phyloP scores from a whole-genome alignment of 2,797 vertebrate genomes.

The Amniataba percoides region DNA sequence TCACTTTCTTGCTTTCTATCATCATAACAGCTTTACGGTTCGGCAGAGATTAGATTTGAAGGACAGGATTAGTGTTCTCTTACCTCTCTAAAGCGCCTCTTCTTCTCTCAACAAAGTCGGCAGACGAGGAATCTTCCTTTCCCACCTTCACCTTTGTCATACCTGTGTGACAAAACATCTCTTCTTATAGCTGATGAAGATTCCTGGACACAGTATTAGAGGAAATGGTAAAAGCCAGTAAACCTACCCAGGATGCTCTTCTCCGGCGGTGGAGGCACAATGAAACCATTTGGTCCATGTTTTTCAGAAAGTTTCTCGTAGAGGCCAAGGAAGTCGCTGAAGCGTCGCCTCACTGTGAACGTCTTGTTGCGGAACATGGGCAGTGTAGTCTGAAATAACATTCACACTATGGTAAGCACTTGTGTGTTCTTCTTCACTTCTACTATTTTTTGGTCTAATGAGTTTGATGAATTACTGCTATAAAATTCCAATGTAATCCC shows the following conservation, averaged over 20 bases:
- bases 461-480: background rate
- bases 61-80: background rate
- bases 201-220: background rate
- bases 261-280: constrained; percentile 96
- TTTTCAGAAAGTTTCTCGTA: constrained; percentile 97
- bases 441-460: fast-evolving
- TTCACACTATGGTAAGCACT: background rate
- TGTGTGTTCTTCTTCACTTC: background rate
- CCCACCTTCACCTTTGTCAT: constrained; percentile 99
- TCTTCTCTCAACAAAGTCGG: constrained; percentile 96
- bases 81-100: constrained; percentile 88
- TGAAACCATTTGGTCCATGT: constrained; percentile 92
- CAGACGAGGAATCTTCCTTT: constrained; percentile 96
- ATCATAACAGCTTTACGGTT: background rate
- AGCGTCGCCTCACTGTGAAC: constrained; percentile 94
- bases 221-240: background rate
- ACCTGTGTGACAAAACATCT: constrained; percentile 80
- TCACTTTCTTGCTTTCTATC: background rate
- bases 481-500: background rate
- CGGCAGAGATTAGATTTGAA: background rate
- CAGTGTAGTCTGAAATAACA: constrained; percentile 89
- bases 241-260: constrained; percentile 94
- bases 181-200: background rate
- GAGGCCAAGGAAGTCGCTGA: constrained; percentile 98
- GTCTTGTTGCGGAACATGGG: constrained; percentile 93